Evolutionary conservation across 2,113 vertebrate genomes (phyloP).

Genomic region (Hydrochoerus hydrochaeris): DNA sequence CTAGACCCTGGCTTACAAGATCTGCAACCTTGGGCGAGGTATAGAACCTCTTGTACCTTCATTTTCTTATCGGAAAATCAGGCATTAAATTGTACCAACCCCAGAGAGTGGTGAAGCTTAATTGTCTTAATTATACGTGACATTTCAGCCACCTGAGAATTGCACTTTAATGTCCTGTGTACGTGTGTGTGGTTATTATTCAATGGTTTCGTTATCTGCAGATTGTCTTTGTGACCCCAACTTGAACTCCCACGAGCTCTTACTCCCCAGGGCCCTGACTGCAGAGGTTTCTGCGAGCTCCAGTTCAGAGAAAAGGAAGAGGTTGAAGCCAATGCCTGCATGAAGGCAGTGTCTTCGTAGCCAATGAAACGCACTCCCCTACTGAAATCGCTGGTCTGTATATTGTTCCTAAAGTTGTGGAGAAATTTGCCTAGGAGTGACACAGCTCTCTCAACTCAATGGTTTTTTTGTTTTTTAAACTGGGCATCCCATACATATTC

Average conservation of each 20-base stretch:
- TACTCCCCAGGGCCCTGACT: slow-evolving; percentile 74
- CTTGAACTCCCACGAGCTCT: slow-evolving; percentile 77
- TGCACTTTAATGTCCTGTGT: neutral
- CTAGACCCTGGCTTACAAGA: neutral
- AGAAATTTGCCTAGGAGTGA: neutral
- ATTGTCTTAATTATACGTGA: neutral
- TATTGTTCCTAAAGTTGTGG: neutral
- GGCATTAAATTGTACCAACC: neutral
- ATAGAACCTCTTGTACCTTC: neutral
- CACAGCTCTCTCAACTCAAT: neutral
- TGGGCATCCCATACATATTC: neutral
- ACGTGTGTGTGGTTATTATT: neutral
- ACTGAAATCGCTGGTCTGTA: neutral
- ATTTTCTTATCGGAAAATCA: slow-evolving; percentile 38
- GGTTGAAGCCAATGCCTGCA: neutral
- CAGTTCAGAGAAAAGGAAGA: slow-evolving; percentile 58
- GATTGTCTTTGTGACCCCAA: slow-evolving; percentile 76
- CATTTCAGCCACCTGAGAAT: neutral
- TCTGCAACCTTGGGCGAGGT: slow-evolving; percentile 20
- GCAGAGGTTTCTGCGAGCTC: slow-evolving; percentile 76
- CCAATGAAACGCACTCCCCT: neutral
- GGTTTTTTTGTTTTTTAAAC: neutral
- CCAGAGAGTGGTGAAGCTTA: neutral
- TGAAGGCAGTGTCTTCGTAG: neutral
- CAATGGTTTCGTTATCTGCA: slow-evolving; percentile 67